phyloP scores from a whole-genome alignment of 2,888 invertebrate species.

The Gastracanthus pulcherrimus region DNA sequence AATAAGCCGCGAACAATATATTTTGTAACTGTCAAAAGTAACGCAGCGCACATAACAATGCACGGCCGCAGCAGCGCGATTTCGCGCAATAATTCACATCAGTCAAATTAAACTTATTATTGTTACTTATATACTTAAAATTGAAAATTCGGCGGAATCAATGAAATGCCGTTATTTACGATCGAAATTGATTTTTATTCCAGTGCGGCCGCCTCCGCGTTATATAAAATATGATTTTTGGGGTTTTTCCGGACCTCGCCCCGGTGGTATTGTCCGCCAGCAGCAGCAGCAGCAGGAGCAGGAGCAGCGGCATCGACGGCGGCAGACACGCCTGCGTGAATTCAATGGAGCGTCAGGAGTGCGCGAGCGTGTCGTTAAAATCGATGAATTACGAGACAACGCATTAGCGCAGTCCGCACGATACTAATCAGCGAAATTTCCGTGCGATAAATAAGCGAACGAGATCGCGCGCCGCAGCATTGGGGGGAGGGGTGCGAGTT shows the following conservation, averaged over 20 bases:
- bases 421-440: slow-evolving; percentile 78
- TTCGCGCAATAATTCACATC: slow-evolving; percentile 43
- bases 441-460: slow-evolving; percentile 76
- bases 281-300: neutral
- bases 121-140: slow-evolving; percentile 50
- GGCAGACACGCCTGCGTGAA: neutral
- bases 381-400: slow-evolving; percentile 77
- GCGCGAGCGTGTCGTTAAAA: slow-evolving; percentile 69
- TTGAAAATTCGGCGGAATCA: slow-evolving; percentile 51
- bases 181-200: slow-evolving; percentile 52
- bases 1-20: slow-evolving; percentile 40
- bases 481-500: slow-evolving; percentile 35
- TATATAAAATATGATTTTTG: slow-evolving; percentile 41
- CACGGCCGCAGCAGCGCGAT: neutral
- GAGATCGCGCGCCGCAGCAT: slow-evolving; percentile 62
- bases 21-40: neutral
- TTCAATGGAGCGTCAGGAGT: slow-evolving; percentile 55
- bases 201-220: neutral
- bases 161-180: slow-evolving; percentile 40
- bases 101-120: slow-evolving; percentile 54
- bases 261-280: neutral
- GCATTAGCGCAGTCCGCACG: slow-evolving; percentile 77
- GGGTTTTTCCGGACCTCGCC: slow-evolving; percentile 24
- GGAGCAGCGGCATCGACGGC: too few relatives aligned
- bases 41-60: neutral